phyloP scores from a whole-genome alignment of 2,888 invertebrate genomes.

The Sphinx pinastri region DNA sequence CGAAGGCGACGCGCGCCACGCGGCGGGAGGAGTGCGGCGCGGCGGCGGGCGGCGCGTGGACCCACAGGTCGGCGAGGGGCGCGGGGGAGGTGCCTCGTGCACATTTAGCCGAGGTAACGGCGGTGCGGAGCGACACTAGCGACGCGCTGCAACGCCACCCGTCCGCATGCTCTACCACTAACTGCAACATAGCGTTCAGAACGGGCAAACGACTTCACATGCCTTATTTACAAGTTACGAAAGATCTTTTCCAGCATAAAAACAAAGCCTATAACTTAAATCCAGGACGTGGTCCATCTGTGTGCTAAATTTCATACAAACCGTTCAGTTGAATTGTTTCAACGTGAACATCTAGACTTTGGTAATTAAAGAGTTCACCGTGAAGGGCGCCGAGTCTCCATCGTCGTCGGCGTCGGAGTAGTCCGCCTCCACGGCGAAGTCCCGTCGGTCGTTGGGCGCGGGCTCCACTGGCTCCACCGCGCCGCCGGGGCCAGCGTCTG shows the following conservation, averaged over 20 bases:
- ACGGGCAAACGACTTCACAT: neutral
- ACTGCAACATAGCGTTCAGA: slow-evolving; percentile 29
- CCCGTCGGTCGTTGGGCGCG: neutral
- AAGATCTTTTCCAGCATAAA: too few species aligned
- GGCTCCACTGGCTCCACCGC: neutral
- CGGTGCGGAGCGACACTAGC: slow-evolving; percentile 53
- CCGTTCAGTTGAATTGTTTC: too few species aligned
- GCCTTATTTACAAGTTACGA: neutral
- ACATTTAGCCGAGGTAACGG: slow-evolving; percentile 57
- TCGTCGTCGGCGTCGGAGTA: slow-evolving; percentile 45
- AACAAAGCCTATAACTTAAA: too few species aligned
- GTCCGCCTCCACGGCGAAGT: slow-evolving; percentile 21
- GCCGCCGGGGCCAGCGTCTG: neutral
- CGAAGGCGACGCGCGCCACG: slow-evolving; percentile 40
- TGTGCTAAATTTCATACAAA: too few species aligned
- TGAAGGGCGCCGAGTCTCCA: slow-evolving; percentile 58
- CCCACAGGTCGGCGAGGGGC: slow-evolving; percentile 45
- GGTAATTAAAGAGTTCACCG: slow-evolving; percentile 48
- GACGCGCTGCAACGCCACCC: slow-evolving; percentile 49
- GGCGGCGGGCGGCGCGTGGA: slow-evolving; percentile 43
- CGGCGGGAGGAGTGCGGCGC: slow-evolving; percentile 39
- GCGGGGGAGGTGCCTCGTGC: slow-evolving; percentile 44
- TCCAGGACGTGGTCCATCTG: too few species aligned
- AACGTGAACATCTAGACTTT: too few species aligned
- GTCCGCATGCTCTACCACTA: slow-evolving; percentile 53